Evolutionary conservation across 2,113 vertebrate genomes (phyloP).

Genomic region (Catharus fuscescens): DNA sequence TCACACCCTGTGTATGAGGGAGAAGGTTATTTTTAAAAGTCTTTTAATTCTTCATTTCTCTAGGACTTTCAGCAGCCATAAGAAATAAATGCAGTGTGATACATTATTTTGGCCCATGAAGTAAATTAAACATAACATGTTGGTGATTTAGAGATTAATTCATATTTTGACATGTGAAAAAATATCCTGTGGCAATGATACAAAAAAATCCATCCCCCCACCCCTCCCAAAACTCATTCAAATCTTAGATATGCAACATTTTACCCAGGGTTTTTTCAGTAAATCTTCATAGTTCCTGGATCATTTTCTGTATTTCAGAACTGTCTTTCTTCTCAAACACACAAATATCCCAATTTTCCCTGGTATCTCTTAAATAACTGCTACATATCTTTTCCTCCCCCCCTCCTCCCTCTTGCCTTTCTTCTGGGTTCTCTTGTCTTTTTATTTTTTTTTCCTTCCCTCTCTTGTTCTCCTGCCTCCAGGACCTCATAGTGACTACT

Average conservation of each 20-base stretch:
- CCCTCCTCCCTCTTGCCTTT: conserved; percentile 21
- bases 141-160: not conserved
- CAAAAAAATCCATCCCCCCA: not conserved
- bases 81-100: not conserved
- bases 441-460: conserved; percentile 30
- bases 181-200: not conserved
- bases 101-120: not conserved
- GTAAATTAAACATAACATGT: not conserved
- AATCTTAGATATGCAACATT: not conserved
- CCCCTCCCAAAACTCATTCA: not conserved
- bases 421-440: conserved; percentile 16
- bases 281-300: not conserved
- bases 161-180: not conserved
- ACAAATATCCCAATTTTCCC: not conserved
- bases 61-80: not conserved
- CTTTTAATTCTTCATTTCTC: not conserved
- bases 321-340: not conserved
- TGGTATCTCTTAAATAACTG: conserved; percentile 20
- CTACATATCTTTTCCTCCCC: not conserved
- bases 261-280: not conserved
- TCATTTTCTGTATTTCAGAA: not conserved
- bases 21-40: not conserved
- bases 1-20: not conserved
- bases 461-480: conserved; percentile 15
- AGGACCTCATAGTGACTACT: conserved; percentile 52